These are phyloP conservation scores for Olivierus martensii DNA, from an alignment of 1,140 invertebrate species.

Conservation along the genomic window DNA sequence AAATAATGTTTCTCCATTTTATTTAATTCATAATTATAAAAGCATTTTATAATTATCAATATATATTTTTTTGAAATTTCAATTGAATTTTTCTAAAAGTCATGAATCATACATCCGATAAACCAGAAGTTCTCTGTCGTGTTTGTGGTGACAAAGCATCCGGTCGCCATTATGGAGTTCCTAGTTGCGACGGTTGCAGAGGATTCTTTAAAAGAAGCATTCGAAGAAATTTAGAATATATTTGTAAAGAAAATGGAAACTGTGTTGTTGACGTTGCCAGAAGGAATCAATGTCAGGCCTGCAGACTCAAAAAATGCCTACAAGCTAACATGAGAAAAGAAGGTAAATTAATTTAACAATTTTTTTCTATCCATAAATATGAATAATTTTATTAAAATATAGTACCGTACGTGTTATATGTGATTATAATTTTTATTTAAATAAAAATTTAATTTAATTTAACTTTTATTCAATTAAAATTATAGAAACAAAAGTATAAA, in stretches of 20 bases:
- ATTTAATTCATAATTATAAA: too few species aligned
- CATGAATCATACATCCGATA: slow-evolving; percentile 10
- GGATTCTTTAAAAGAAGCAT: slow-evolving; percentile 88
- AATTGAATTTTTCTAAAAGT: not conserved
- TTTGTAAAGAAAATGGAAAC: slow-evolving; percentile 77
- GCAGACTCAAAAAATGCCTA: slow-evolving; percentile 81
- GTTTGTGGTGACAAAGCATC: slow-evolving; percentile 86
- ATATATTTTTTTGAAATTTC: too few species aligned
- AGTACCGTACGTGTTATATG: too few species aligned
- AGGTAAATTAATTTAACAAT: too few species aligned
- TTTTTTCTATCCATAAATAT: too few species aligned
- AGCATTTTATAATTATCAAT: too few species aligned
- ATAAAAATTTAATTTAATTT: too few species aligned
- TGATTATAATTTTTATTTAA: too few species aligned
- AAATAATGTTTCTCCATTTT: too few species aligned
- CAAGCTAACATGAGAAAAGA: slow-evolving; percentile 90
- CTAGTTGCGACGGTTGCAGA: slow-evolving; percentile 74
- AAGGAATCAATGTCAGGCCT: slow-evolving; percentile 89
- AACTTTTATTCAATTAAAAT: too few species aligned
- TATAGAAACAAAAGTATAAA: too few species aligned
- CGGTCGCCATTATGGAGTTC: slow-evolving; percentile 84
- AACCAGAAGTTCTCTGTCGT: slow-evolving; percentile 38
- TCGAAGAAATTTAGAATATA: slow-evolving; percentile 74
- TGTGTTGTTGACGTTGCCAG: slow-evolving; percentile 84
- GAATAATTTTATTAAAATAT: too few species aligned